A percentile compares a stretch with the other conserved stretches of the same genome.
Conservation (phyloP, 2,113 vertebrate genomes). For the Trinectes maculatus region DNA sequence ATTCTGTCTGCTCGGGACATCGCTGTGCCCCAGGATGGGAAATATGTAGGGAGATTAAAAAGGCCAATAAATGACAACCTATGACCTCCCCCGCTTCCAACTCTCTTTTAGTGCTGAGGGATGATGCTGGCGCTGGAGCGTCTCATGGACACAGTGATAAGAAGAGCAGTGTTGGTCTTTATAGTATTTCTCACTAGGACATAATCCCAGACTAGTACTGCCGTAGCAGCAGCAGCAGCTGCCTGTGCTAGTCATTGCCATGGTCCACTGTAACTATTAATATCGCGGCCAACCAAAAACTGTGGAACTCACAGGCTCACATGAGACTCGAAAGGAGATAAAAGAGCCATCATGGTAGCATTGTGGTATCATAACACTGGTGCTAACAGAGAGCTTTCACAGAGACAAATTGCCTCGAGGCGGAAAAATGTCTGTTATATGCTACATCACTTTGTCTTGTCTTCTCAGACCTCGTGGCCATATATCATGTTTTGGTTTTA, state of each 20-base stretch:
- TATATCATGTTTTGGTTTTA: constrained; percentile 56
- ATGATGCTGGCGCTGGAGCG: constrained; percentile 33
- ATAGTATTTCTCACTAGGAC: constrained; percentile 61
- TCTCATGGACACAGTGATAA: constrained; percentile 48
- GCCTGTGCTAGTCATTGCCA: constrained; percentile 54
- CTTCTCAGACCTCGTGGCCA: constrained; percentile 34
- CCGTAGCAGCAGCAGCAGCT: constrained; percentile 36
- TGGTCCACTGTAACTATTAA: constrained; percentile 52
- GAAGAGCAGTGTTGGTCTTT: constrained; percentile 38
- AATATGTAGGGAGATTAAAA: constrained; percentile 72
- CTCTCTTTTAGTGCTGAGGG: constrained; percentile 53
- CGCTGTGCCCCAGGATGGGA: constrained; percentile 51
- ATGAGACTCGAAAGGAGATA: constrained; percentile 58
- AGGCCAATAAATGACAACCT: constrained; percentile 73
- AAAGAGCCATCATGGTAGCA: constrained; percentile 61
- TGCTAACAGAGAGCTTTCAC: constrained; percentile 55
- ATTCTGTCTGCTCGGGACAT: constrained; percentile 66
- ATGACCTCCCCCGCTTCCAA: constrained; percentile 50
- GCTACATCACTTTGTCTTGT: constrained; percentile 51
- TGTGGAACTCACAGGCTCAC: constrained; percentile 45
- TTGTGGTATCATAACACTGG: constrained; percentile 47
- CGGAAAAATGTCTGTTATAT: constrained; percentile 25
- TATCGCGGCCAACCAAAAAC: constrained; percentile 43
- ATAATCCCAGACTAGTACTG: constrained; percentile 21
- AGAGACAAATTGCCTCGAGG: constrained; percentile 55